Evolutionary conservation across 2,113 vertebrate genomes (phyloP).

Genomic region (Paracanthobrama guichenoti): DNA sequence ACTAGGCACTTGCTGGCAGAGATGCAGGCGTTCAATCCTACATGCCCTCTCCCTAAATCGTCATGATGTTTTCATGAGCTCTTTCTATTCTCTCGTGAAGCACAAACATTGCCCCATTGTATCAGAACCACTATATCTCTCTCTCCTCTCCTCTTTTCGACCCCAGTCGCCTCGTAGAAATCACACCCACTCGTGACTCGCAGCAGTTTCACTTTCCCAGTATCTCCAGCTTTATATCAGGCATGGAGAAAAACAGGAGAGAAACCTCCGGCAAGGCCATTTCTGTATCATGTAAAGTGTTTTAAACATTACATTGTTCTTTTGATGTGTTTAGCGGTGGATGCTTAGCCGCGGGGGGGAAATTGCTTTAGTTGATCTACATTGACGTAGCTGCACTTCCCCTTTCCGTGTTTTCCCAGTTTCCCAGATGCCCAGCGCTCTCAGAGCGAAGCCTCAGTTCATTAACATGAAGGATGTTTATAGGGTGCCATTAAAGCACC

Average conservation of each 20-base stretch:
- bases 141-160: not conserved
- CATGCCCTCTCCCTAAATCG: slow-evolving; percentile 2
- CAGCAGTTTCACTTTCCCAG: slow-evolving; percentile 37
- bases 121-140: not conserved
- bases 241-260: slow-evolving; percentile 39
- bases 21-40: slow-evolving; percentile 34
- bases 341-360: not conserved
- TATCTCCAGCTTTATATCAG: slow-evolving; percentile 32
- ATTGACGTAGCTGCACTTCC: slow-evolving; percentile 55
- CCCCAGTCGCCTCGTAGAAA: not conserved
- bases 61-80: slow-evolving; percentile 7
- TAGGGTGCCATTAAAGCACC: slow-evolving; percentile 69
- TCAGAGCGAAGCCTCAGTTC: slow-evolving; percentile 65
- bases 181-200: slow-evolving; percentile 50
- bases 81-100: slow-evolving; percentile 41
- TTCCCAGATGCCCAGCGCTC: slow-evolving; percentile 50
- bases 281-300: slow-evolving; percentile 27
- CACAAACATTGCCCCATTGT: slow-evolving; percentile 44
- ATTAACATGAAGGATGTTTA: slow-evolving; percentile 71
- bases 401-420: slow-evolving; percentile 28
- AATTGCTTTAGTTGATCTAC: slow-evolving; percentile 55
- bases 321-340: slow-evolving; percentile 27
- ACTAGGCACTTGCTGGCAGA: slow-evolving; percentile 13
- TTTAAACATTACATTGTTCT: slow-evolving; percentile 17
- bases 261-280: slow-evolving; percentile 37